Conservation (phyloP, 2,113 vertebrate species). For the Cygnus buccinator region DNA sequence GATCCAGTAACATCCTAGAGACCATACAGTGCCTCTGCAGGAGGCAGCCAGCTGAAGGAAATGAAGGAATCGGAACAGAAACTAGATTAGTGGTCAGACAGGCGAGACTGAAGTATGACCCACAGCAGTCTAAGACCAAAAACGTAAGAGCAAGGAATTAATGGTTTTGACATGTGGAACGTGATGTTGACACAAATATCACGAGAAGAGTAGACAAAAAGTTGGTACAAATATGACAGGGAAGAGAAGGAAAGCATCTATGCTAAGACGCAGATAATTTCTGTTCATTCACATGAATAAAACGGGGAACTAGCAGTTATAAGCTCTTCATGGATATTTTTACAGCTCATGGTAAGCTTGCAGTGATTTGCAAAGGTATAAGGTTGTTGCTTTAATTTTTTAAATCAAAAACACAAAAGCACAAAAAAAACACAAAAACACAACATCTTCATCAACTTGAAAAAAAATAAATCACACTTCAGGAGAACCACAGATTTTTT, state of each 20-base stretch:
- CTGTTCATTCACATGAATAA: not conserved
- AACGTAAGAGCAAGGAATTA: not conserved
- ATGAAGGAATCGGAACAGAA: not conserved
- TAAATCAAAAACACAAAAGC: not conserved
- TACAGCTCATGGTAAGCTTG: not conserved
- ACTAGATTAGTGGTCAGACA: not conserved
- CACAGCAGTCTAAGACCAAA: not conserved
- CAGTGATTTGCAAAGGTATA: not conserved
- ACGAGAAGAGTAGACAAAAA: not conserved
- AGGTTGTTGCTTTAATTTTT: not conserved
- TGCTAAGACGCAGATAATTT: not conserved
- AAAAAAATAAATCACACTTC: not conserved
- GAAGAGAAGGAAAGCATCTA: not conserved
- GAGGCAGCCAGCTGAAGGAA: not conserved
- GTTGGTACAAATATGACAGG: not conserved
- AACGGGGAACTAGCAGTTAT: not conserved
- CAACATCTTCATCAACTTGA: not conserved
- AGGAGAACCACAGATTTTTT: not conserved
- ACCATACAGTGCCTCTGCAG: not conserved
- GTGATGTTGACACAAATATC: not conserved
- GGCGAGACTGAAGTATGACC: not conserved
- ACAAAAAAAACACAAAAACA: not conserved
- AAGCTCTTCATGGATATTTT: not conserved
- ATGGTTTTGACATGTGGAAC: not conserved
- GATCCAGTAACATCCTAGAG: not conserved